Evolutionary conservation across 2,113 vertebrate genomes (phyloP).

Genomic region (Neogobius melanostomus): DNA sequence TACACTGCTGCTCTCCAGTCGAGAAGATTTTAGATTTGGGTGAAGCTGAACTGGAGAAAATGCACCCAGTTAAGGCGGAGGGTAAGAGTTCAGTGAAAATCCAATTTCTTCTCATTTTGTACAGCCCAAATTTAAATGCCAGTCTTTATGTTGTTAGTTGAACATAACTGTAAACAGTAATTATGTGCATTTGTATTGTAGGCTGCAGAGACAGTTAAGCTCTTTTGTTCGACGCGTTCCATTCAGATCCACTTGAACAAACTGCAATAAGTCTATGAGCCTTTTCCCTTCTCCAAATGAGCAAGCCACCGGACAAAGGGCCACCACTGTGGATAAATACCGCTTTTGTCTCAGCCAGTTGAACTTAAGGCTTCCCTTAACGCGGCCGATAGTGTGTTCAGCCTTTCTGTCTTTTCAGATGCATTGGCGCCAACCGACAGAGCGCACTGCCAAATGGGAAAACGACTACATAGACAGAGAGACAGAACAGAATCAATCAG

Average conservation of each 20-base stretch:
- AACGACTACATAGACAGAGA: slow-evolving; percentile 56
- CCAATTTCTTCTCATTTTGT: too few relatives aligned
- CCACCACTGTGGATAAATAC: slow-evolving; percentile 55
- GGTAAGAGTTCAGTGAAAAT: too few relatives aligned
- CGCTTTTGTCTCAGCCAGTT: slow-evolving; percentile 68
- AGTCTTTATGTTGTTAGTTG: neutral
- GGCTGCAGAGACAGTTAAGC: slow-evolving; percentile 30
- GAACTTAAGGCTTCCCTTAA: slow-evolving; percentile 60
- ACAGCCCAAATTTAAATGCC: neutral
- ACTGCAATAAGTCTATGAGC: slow-evolving; percentile 60
- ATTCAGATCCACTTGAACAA: slow-evolving; percentile 56
- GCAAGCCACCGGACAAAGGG: slow-evolving; percentile 57
- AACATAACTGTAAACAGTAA: slow-evolving; percentile 8
- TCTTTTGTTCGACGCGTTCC: slow-evolving; percentile 31
- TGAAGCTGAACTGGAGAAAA: too few relatives aligned
- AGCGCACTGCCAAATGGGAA: slow-evolving; percentile 59
- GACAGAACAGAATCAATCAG: slow-evolving; percentile 72
- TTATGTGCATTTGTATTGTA: slow-evolving; percentile 23
- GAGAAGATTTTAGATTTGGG: too few relatives aligned
- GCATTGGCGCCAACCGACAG: slow-evolving; percentile 50
- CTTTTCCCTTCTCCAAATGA: slow-evolving; percentile 58
- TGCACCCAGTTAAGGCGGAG: too few relatives aligned
- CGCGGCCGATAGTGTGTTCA: slow-evolving; percentile 54
- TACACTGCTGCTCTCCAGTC: too few relatives aligned
- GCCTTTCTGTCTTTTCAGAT: slow-evolving; percentile 51